Base-by-base conservation (phyloP, 2,888 invertebrate species). In the Agrochola litura region DNA sequence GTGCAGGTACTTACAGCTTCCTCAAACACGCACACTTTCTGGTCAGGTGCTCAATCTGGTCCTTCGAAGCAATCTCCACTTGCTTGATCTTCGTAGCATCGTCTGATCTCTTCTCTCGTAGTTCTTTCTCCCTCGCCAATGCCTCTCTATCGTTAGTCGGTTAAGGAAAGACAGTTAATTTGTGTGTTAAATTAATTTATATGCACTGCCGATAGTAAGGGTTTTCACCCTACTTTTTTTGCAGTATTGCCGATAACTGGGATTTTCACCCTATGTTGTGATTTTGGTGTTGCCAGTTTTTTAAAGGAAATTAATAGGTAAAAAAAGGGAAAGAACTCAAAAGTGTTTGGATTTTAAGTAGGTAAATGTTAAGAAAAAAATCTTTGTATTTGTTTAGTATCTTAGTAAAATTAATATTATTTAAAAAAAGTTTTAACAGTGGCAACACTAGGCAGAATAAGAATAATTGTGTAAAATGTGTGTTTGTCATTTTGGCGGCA, bases 1-100 rank as follows among this genome's bases (percentile, higher is more conserved):
- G 8, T 9, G 0, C 8, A 49, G 6, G 1, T 91, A 97, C 97
- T 97, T 90, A 97, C 97, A 97, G 95, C 93, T 97, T 97, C 46
- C 97, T 96, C 76, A 97, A 91, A 90, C 97, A 97, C 22, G 97
- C 97, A 83, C 97, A 97, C 85, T 97, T 97, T 76, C 97, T 96
- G 43, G 97, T 97, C 81, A 97, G 92, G 90, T 97, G 97, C 68
- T 97, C 97, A 14, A 97, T 95, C 76, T 97, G 96, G 37, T 96
- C 97, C 89, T 95, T 96, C 4, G 96, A 94, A 46, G 97, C 96
- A 63, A 96, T 95, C 84, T 97, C 97, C 64, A 93, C 90, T 77
- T 96, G 94, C 77, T 94, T 96, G 37, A 96, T 89, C 87, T 93
- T 95, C 41, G 93, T 88, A 0, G 93, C 92, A 63, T 96, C 96